These are phyloP conservation scores for Ophiothrix spiculata DNA, from an alignment of 35 echinoderm and acorn worm species.

Conservation along the genomic window DNA sequence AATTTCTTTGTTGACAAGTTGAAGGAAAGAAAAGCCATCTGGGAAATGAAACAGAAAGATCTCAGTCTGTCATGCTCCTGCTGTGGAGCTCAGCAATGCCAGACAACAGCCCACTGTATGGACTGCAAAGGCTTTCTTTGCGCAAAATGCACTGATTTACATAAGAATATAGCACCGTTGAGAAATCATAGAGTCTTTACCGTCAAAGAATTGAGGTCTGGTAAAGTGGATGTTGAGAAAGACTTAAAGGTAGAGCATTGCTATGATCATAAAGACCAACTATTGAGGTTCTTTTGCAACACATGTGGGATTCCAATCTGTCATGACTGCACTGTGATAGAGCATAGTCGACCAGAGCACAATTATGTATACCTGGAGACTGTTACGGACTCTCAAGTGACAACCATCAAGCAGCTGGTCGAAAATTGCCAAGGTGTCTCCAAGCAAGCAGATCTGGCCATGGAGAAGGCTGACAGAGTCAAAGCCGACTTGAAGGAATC, in stretches of 20 bases:
- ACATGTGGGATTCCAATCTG: background rate
- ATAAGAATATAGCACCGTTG: background rate
- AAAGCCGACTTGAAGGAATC: background rate
- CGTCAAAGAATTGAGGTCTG: background rate
- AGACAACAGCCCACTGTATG: background rate
- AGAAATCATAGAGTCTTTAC: background rate
- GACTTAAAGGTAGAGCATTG: background rate
- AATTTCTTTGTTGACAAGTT: background rate
- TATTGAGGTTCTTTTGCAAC: background rate
- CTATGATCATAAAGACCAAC: background rate
- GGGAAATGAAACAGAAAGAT: slow-evolving; percentile 6
- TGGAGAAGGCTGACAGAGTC: background rate
- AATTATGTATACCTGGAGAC: background rate
- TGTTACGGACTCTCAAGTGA: background rate
- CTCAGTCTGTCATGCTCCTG: background rate
- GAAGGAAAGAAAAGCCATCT: slow-evolving; percentile 7
- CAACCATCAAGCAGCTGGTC: background rate
- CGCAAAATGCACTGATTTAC: background rate
- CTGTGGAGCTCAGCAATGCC: background rate
- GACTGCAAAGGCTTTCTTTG: background rate
- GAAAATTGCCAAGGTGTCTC: background rate
- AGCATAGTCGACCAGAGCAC: background rate
- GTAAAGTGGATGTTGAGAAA: background rate
- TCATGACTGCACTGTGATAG: background rate
- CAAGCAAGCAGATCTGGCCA: background rate